A percentile compares a stretch with the other conserved stretches of the same genome.
phyloP scores from a whole-genome alignment of 2,888 invertebrate species.

The Tinea pellionella region DNA sequence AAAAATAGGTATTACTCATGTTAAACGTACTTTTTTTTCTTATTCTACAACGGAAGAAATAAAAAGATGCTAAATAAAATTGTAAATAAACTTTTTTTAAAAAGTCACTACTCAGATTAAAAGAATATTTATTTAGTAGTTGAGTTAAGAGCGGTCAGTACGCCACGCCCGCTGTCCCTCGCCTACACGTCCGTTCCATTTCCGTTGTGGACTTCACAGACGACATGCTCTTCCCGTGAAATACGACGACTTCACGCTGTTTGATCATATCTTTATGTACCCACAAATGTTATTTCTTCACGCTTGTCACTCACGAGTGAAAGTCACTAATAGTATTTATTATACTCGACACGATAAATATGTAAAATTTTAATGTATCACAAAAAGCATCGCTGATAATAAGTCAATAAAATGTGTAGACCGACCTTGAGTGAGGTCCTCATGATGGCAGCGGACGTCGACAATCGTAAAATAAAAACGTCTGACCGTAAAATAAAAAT shows the following conservation, averaged over 20 bases:
- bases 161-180: slow-evolving; percentile 43
- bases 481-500: slow-evolving; percentile 53
- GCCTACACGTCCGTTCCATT: slow-evolving; percentile 50
- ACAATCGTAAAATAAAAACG: slow-evolving; percentile 62
- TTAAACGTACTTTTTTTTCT: too few species aligned
- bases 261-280: slow-evolving; percentile 22
- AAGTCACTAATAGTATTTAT: neutral
- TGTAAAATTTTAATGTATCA: neutral
- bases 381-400: neutral
- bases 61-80: neutral
- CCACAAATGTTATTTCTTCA: slow-evolving; percentile 4
- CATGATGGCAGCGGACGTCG: slow-evolving; percentile 57
- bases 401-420: neutral
- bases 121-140: neutral
- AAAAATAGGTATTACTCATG: too few species aligned
- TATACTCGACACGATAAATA: neutral
- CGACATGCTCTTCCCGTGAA: slow-evolving; percentile 35
- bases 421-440: slow-evolving; percentile 51
- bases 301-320: neutral
- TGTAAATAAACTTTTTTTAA: neutral
- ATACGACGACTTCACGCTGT: slow-evolving; percentile 23
- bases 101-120: neutral
- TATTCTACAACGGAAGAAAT: neutral
- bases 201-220: slow-evolving; percentile 43
- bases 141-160: slow-evolving; percentile 37